A percentile compares a stretch with the other conserved stretches of the same genome.
phyloP scores from a whole-genome alignment of 2,888 invertebrate species.

The Trypoxylon attenuatum region DNA sequence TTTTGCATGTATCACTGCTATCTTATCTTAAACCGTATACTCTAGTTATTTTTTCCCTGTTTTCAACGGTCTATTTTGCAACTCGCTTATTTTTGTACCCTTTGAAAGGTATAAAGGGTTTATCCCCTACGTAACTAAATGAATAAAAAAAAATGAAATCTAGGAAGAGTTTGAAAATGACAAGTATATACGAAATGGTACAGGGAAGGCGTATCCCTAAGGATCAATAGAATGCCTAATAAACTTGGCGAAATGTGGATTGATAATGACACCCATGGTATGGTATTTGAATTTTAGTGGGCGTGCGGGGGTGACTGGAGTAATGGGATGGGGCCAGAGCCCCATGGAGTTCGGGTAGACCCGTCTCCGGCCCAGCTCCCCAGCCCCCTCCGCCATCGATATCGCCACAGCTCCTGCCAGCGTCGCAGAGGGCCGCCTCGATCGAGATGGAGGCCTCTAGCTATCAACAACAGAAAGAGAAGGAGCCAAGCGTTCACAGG shows the following conservation, averaged over 20 bases:
- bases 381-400: slow-evolving; percentile 79
- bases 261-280: not conserved
- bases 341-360: slow-evolving; percentile 91
- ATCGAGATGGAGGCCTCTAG: slow-evolving; percentile 74
- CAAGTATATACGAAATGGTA: too few species aligned
- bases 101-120: too few species aligned
- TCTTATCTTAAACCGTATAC: too few species aligned
- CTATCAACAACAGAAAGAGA: slow-evolving; percentile 70
- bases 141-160: not conserved
- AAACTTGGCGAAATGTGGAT: not conserved
- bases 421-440: slow-evolving; percentile 73
- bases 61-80: too few species aligned
- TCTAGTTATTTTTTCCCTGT: too few species aligned
- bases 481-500: slow-evolving; percentile 72
- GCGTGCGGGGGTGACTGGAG: slow-evolving; percentile 84
- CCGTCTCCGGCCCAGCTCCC: slow-evolving; percentile 82
- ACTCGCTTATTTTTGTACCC: too few species aligned
- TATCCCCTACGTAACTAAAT: too few species aligned
- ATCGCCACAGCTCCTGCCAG: slow-evolving; percentile 75
- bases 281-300: slow-evolving; percentile 76
- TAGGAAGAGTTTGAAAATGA: too few species aligned
- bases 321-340: slow-evolving; percentile 90
- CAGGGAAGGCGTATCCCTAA: too few species aligned
- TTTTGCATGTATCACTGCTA: too few species aligned
- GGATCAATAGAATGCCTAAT: not conserved